Evolutionary conservation across 2,797 vertebrate species (phyloP).

Genomic region (Galagoides demidoff): DNA sequence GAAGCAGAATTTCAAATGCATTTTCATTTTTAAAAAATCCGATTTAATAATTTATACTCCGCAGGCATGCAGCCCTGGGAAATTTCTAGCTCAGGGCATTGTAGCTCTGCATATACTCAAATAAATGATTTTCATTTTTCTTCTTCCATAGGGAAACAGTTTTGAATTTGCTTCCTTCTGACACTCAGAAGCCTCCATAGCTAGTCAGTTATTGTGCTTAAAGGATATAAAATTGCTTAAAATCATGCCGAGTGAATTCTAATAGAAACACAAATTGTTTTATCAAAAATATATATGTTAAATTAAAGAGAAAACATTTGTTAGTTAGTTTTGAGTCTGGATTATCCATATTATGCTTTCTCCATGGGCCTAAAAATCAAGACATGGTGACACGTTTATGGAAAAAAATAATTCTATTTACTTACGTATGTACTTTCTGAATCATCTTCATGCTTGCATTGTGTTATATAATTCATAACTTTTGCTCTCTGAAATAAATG

Average conservation of each 20-base stretch:
- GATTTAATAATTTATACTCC: slow-evolving; percentile 68
- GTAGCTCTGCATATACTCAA: slow-evolving; percentile 24
- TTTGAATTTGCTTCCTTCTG: slow-evolving; percentile 49
- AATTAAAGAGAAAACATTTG: slow-evolving; percentile 31
- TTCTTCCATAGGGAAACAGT: slow-evolving; percentile 56
- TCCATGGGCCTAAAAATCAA: not conserved
- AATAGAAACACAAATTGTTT: slow-evolving; percentile 33
- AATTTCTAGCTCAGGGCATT: slow-evolving; percentile 45
- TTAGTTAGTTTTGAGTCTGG: not conserved
- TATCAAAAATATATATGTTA: slow-evolving; percentile 12
- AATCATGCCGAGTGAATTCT: not conserved
- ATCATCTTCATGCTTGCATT: slow-evolving; percentile 1
- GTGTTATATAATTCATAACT: not conserved
- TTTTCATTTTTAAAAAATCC: slow-evolving; percentile 61
- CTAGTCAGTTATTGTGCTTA: slow-evolving; percentile 25
- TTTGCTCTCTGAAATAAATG: slow-evolving; percentile 26
- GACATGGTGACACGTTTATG: not conserved
- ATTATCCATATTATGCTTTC: not conserved
- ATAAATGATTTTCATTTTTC: slow-evolving; percentile 57
- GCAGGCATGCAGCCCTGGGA: not conserved
- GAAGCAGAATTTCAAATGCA: slow-evolving; percentile 41
- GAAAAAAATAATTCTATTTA: slow-evolving; percentile 24
- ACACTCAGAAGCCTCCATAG: not conserved
- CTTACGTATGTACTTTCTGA: not conserved
- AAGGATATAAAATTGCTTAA: slow-evolving; percentile 28